Conservation (phyloP, 2,888 invertebrate genomes). For the Scaptomyza polygonia region DNA sequence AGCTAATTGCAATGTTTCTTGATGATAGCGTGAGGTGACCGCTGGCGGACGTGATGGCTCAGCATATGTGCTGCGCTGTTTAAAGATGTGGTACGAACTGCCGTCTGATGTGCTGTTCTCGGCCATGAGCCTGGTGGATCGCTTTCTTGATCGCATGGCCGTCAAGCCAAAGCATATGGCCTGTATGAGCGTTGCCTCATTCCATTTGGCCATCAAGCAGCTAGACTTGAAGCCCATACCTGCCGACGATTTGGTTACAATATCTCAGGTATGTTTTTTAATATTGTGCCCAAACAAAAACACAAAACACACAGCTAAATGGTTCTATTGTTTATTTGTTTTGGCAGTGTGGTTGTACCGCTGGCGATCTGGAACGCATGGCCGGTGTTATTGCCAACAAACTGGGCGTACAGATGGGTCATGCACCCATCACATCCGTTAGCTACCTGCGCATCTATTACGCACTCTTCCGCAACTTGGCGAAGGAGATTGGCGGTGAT, state of each 20-base stretch:
- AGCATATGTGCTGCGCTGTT: constrained; percentile 91
- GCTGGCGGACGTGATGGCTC: constrained; percentile 91
- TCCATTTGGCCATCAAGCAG: constrained; percentile 92
- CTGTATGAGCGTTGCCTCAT: constrained; percentile 93
- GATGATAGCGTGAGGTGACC: constrained; percentile 87
- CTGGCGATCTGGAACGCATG: constrained; percentile 94
- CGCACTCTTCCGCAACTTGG: constrained; percentile 86
- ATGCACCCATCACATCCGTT: constrained; percentile 87
- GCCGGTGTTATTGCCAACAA: constrained; percentile 92
- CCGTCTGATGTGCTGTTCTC: constrained; percentile 91
- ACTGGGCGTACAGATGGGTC: constrained; percentile 87
- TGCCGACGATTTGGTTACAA: constrained; percentile 88
- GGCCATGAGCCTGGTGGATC: constrained; percentile 91
- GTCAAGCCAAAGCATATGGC: constrained; percentile 92
- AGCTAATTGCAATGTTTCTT: neutral
- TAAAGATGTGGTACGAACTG: constrained; percentile 94
- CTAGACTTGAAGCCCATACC: constrained; percentile 86
- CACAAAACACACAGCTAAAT: neutral
- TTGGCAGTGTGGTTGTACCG: constrained; percentile 91
- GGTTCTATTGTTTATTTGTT: constrained; percentile 72
- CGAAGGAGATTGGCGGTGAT: constrained; percentile 85
- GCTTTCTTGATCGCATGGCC: constrained; percentile 93
- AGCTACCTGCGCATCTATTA: constrained; percentile 89
- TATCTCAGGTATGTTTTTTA: constrained; percentile 84
- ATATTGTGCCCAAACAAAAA: neutral